Evolutionary conservation across 2,113 vertebrate genomes (phyloP), one percentile per base, ranked within the genome.

Genomic region (Chauna torquata): DNA sequence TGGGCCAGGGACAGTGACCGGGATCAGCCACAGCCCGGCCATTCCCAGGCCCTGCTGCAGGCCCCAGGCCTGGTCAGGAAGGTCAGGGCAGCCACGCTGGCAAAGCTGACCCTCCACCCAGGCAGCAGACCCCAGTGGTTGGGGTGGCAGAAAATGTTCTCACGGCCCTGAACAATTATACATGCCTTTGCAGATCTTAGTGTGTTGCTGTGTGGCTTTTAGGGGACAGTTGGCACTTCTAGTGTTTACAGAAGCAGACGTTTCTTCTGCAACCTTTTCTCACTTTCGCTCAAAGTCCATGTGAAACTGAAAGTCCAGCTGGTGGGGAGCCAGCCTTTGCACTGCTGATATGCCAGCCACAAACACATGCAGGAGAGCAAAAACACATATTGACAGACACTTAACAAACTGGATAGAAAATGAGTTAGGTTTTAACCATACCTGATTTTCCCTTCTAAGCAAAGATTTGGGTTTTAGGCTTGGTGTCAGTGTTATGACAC

Each of bases 241-340:
- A 23, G 7, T 12, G 50, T 34, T 36, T 38, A 64, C 14, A 86
- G 44, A 83, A 81, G 25, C n/a, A 52, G 62, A 47, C 11, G 40
- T 61, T 44, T 66, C 38, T 82, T 30, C 45, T 44, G 30, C 44
- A 40, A 82, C 23, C 5, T 72, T 34, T 55, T 24, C 23, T 72
- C 22, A 16, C 17, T 58, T 72, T 77, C 1, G 5, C 38, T 77
- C n/a, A 30, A 85, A 72, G 80, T 77, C 66, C 52, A 58, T 0
- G 1, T 27, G 77, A 92, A 91, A 74, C 40, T 8, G 20, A 36
- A 92, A 94, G 83, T 76, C 25, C 57, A 69, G 1, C 16, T 61
- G 3, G 5, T 23, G 0, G 5, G 34, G 9, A 91, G 64, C 36
- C 4, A 1, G 24, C 62, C 22, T 38, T 34, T 58, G 13, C 19